Conservation (phyloP, 2,888 invertebrate genomes). For the Scotopteryx bipunctaria region DNA sequence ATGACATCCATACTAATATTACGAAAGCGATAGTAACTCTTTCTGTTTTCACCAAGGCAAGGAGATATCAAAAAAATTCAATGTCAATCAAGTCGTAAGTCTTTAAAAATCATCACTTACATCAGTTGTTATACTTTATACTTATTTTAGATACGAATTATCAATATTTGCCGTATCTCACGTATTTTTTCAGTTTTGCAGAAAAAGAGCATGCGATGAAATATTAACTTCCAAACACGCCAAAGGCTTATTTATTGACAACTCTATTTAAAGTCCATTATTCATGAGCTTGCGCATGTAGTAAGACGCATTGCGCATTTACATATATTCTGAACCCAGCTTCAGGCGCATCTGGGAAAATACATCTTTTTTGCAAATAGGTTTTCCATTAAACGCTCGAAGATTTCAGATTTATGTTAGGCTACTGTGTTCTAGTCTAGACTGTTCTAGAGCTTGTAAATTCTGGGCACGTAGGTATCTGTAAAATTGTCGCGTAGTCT, state of each 20-base stretch:
- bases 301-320: conserved; percentile 72
- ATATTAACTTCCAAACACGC: conserved; percentile 26
- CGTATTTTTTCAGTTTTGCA: neutral
- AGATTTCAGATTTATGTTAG: conserved; percentile 17
- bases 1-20: too few relatives aligned
- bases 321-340: conserved; percentile 61
- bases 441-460: neutral
- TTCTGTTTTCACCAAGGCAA: too few relatives aligned
- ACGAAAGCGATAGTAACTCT: too few relatives aligned
- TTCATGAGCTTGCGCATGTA: conserved; percentile 62
- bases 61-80: too few relatives aligned
- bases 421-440: neutral
- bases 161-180: too few relatives aligned
- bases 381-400: conserved; percentile 43
- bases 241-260: conserved; percentile 35
- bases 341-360: conserved; percentile 64
- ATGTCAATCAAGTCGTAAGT: too few relatives aligned
- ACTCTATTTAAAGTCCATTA: conserved; percentile 56
- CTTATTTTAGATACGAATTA: too few relatives aligned
- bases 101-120: too few relatives aligned
- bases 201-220: conserved; percentile 13
- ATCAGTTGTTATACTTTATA: too few relatives aligned
- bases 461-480: neutral
- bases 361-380: conserved; percentile 63
- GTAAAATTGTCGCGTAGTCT: neutral